Conservation (phyloP, 2,113 vertebrate genomes). For the Prochilodus magdalenae region DNA sequence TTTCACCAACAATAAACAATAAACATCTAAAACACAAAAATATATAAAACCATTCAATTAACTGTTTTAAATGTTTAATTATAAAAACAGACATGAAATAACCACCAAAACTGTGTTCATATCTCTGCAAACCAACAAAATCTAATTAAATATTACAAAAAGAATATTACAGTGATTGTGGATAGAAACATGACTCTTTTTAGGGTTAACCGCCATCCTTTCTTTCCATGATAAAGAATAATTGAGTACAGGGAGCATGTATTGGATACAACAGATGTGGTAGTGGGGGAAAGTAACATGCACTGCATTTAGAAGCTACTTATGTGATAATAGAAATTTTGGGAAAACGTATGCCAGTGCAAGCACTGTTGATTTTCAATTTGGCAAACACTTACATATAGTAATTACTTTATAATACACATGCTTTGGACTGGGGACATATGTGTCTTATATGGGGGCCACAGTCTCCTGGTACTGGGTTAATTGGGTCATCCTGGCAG, state of each 20-base stretch:
- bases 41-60: no score
- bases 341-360: background rate
- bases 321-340: background rate
- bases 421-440: background rate
- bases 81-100: slow-evolving; percentile 8
- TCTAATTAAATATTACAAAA: no score
- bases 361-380: background rate
- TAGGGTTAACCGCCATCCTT: background rate
- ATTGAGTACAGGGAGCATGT: background rate
- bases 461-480: slow-evolving; percentile 47
- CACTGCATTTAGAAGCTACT: background rate
- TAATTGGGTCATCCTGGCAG: slow-evolving; percentile 46
- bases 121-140: background rate
- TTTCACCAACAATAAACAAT: background rate
- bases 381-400: background rate
- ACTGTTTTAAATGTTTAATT: background rate
- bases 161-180: background rate
- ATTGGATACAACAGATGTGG: background rate
- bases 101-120: background rate
- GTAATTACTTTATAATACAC: slow-evolving; percentile 10
- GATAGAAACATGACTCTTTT: background rate
- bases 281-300: background rate
- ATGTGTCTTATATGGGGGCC: slow-evolving; percentile 36
- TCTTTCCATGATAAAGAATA: background rate
- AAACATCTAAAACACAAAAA: background rate